Percentiles rank a stretch among this genome's conserved stretches.
Evolutionary conservation across 2,888 invertebrate genomes (phyloP).

Genomic region (Ceramica pisi): DNA sequence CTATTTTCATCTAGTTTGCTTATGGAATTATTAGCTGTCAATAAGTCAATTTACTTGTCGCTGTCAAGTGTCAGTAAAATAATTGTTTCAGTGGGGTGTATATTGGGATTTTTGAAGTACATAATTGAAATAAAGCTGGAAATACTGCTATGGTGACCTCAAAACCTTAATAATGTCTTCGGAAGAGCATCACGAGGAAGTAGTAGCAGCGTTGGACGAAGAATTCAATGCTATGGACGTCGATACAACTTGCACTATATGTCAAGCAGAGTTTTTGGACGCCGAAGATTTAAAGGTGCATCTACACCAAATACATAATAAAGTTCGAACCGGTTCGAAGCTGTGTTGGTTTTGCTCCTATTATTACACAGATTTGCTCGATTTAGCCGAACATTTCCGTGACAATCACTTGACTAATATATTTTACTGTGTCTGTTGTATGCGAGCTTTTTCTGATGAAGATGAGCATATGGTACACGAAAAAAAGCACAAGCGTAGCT

Average conservation of each 20-base stretch:
- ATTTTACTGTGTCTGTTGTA: conserved; percentile 75
- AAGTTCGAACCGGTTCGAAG: conserved; percentile 3
- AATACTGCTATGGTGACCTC: conserved; percentile 4
- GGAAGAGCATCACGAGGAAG: conserved; percentile 33
- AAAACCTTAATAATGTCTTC: conserved; percentile 49
- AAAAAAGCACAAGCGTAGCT: conserved; percentile 69
- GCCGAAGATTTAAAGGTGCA: conserved; percentile 79
- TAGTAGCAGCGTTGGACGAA: conserved; percentile 37
- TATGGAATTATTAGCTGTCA: not conserved
- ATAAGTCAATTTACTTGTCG: not conserved
- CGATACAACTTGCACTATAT: conserved; percentile 59
- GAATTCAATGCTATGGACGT: conserved; percentile 38
- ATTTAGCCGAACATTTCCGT: conserved; percentile 77
- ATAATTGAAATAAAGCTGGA: not conserved
- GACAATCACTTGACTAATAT: conserved; percentile 73
- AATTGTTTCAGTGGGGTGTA: not conserved
- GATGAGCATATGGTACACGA: conserved; percentile 69
- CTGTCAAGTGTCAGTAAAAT: conserved; percentile 35
- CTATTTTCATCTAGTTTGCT: not conserved
- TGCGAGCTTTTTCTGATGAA: conserved; percentile 71
- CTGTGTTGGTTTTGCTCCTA: conserved; percentile 76
- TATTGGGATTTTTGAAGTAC: not conserved
- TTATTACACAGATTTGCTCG: conserved; percentile 67
- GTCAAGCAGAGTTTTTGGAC: conserved; percentile 78
- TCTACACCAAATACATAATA: conserved; percentile 75